Evolutionary conservation across 2,888 invertebrate genomes (phyloP).

Genomic region (Chesias legatella): DNA sequence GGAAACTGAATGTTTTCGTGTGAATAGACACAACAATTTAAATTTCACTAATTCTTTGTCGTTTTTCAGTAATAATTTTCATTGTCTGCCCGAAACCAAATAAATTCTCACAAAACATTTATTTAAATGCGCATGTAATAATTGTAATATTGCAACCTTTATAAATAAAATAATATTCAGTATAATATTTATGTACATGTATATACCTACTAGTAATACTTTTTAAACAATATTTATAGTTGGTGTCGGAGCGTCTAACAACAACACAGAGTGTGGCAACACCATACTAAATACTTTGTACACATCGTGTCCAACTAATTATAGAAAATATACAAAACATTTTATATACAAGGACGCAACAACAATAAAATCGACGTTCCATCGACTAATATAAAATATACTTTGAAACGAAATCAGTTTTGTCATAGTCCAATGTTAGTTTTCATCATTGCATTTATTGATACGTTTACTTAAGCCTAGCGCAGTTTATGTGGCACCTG

Average conservation of each 20-base stretch:
- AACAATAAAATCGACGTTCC: conserved; percentile 62
- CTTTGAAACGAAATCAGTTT: conserved; percentile 51
- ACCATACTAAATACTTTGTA: conserved; percentile 73
- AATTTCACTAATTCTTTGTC: background rate
- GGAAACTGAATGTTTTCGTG: conserved; percentile 4
- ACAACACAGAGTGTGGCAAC: conserved; percentile 56
- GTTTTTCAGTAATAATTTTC: background rate
- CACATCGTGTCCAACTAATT: conserved; percentile 67
- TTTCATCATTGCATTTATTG: conserved; percentile 11
- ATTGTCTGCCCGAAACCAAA: background rate
- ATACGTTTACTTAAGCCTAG: conserved; percentile 39
- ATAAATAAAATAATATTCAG: conserved; percentile 57
- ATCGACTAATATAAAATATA: conserved; percentile 44
- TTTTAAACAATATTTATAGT: conserved; percentile 78
- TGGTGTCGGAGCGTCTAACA: conserved; percentile 49
- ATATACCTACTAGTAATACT: conserved; percentile 79
- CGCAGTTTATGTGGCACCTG: conserved; percentile 54
- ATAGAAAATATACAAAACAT: conserved; percentile 77
- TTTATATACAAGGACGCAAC: conserved; percentile 70
- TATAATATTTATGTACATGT: conserved; percentile 73
- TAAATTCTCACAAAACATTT: conserved; percentile 7
- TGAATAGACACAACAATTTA: conserved; percentile 3
- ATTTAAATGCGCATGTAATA: conserved; percentile 20
- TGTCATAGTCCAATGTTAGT: conserved; percentile 18
- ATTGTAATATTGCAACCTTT: conserved; percentile 40